Evolutionary conservation across 1,140 invertebrate genomes (phyloP).

Genomic region (Anagrus nilaparvatae): DNA sequence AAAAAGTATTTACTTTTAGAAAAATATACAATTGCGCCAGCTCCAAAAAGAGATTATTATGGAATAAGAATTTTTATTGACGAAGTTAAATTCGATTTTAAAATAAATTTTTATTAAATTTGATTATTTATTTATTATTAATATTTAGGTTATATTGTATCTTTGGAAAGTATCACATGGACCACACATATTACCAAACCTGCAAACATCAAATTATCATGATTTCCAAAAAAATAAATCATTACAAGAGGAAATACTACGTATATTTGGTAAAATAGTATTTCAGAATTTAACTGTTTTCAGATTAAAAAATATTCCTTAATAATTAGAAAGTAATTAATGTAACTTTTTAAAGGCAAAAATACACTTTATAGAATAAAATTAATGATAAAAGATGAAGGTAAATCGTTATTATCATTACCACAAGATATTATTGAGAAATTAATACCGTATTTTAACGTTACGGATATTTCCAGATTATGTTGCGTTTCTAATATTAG

Average conservation of each 20-base stretch:
- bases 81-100: conserved; percentile 18
- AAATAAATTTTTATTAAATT: no score
- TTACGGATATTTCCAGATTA: conserved; percentile 31
- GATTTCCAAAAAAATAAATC: conserved; percentile 29
- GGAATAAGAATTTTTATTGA: conserved; percentile 26
- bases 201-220: conserved; percentile 18
- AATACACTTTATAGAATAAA: background rate
- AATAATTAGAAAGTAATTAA: no score
- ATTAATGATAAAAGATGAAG: conserved; percentile 6
- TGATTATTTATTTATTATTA: background rate
- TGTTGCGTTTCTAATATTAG: conserved; percentile 27
- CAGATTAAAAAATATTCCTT: no score
- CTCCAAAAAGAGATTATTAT: conserved; percentile 41
- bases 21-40: conserved; percentile 37
- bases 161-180: conserved; percentile 40
- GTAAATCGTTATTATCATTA: conserved; percentile 21
- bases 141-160: conserved; percentile 32
- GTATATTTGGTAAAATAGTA: conserved; percentile 30
- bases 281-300: background rate
- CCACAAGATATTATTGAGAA: conserved; percentile 19
- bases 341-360: no score
- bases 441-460: conserved; percentile 26
- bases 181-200: conserved; percentile 31
- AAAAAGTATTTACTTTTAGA: conserved; percentile 25
- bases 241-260: conserved; percentile 29